A percentile compares a stretch with the other conserved stretches of the same genome.
Evolutionary conservation across 1,140 invertebrate genomes (phyloP).

Genomic region (Hyles vespertilio): DNA sequence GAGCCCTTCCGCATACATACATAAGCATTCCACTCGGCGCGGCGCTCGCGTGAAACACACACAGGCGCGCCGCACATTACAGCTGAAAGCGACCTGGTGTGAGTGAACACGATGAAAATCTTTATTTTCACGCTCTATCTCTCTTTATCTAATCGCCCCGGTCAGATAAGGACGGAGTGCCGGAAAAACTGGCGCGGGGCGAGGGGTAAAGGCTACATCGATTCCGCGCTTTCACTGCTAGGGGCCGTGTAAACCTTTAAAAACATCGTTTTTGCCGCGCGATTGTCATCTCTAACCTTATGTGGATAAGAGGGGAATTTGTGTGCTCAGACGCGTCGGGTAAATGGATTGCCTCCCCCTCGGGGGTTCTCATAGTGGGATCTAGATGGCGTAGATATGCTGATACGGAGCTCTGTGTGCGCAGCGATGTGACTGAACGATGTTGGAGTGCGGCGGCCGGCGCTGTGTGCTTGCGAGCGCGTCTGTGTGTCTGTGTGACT

Average conservation of each 20-base stretch:
- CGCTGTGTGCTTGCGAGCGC: conserved; percentile 48
- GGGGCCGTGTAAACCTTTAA: conserved; percentile 75
- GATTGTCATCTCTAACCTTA: conserved; percentile 68
- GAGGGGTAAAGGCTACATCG: conserved; percentile 74
- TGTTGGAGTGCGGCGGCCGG: conserved; percentile 40
- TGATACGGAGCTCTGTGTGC: conserved; percentile 62
- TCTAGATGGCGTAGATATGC: conserved; percentile 74
- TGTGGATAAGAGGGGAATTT: conserved; percentile 55
- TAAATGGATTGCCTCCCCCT: conserved; percentile 75
- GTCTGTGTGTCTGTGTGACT: conserved; percentile 43
- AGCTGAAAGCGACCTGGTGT: conserved; percentile 56
- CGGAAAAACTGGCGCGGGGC: conserved; percentile 72
- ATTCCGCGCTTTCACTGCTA: conserved; percentile 75
- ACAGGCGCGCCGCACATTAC: conserved; percentile 44
- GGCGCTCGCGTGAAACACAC: conserved; percentile 44
- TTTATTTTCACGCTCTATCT: conserved; percentile 76
- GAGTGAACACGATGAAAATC: conserved; percentile 75
- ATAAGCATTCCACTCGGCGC: conserved; percentile 42
- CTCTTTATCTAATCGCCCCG: conserved; percentile 73
- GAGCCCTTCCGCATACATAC: conserved; percentile 38
- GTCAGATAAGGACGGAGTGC: conserved; percentile 74
- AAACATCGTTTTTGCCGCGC: conserved; percentile 60
- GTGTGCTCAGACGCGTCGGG: conserved; percentile 39
- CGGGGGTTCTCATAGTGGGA: conserved; percentile 72
- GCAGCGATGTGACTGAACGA: conserved; percentile 33